These are phyloP conservation scores for Sinocyclocheilus grahami DNA, from an alignment of 2,113 vertebrate species.

Conservation along the genomic window DNA sequence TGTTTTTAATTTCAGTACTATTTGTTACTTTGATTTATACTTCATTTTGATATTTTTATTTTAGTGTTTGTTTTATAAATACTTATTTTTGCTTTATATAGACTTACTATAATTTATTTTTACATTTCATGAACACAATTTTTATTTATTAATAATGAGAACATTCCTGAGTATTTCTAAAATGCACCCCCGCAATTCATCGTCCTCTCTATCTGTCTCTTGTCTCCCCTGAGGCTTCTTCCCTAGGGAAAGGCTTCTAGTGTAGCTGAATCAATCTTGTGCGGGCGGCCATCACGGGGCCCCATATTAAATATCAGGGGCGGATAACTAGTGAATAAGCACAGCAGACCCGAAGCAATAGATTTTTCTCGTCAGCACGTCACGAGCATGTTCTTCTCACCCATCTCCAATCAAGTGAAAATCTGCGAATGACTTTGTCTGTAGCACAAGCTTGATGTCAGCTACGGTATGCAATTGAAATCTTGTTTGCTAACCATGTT, in stretches of 20 bases:
- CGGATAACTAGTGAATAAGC: constrained; percentile 65
- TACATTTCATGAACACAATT: neutral
- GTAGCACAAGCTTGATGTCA: constrained; percentile 37
- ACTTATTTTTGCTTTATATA: too few relatives aligned
- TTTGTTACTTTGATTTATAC: too few relatives aligned
- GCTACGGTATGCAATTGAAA: constrained; percentile 28
- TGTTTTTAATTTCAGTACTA: too few relatives aligned
- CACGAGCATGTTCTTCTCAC: constrained; percentile 31
- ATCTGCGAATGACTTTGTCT: constrained; percentile 36
- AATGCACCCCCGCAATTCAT: neutral
- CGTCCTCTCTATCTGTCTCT: neutral
- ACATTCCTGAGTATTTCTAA: neutral
- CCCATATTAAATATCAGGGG: constrained; percentile 73
- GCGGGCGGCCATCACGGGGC: constrained; percentile 47
- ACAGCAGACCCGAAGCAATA: constrained; percentile 65
- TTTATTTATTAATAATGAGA: neutral
- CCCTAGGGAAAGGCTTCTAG: constrained; percentile 44
- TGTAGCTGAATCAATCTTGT: constrained; percentile 55
- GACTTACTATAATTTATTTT: neutral
- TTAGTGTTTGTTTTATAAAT: too few relatives aligned
- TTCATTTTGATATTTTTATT: too few relatives aligned
- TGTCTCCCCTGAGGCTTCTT: constrained; percentile 3
- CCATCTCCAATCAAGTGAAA: constrained; percentile 18
- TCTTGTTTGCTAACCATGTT: constrained; percentile 26
- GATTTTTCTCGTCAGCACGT: constrained; percentile 63